Percentiles rank a stretch among this genome's conserved stretches.
phyloP scores from a whole-genome alignment of 2,888 invertebrate genomes.

The Ganaspis brasiliensis region DNA sequence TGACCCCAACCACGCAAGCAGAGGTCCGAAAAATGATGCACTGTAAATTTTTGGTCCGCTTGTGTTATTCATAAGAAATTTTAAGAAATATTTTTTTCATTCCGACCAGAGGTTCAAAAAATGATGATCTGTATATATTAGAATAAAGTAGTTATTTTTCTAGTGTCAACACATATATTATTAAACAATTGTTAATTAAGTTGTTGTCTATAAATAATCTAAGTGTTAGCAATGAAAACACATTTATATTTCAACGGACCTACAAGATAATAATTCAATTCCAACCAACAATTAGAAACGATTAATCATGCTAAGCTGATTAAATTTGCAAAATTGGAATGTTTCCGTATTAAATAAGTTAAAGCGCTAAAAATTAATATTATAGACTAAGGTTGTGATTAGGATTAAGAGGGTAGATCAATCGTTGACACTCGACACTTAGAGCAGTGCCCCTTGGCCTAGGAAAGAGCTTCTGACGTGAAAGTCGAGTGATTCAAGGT shows the following conservation, averaged over 20 bases:
- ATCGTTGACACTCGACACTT: background rate
- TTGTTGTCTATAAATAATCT: background rate
- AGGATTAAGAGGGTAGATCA: background rate
- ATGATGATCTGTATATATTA: too few relatives aligned
- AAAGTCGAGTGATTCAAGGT: conserved; percentile 40
- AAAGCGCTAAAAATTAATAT: background rate
- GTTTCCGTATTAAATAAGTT: background rate
- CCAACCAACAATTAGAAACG: conserved; percentile 2
- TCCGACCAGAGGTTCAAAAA: too few relatives aligned
- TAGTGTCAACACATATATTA: background rate
- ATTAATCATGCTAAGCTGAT: background rate
- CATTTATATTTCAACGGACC: background rate
- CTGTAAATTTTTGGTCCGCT: too few relatives aligned
- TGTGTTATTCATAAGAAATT: too few relatives aligned
- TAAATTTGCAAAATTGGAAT: background rate
- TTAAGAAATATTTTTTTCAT: too few relatives aligned
- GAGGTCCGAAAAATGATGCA: too few relatives aligned
- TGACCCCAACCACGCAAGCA: too few relatives aligned
- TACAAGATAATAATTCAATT: background rate
- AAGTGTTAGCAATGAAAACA: too few relatives aligned
- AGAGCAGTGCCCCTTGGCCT: conserved; percentile 7
- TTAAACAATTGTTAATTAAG: background rate
- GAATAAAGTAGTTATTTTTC: too few relatives aligned
- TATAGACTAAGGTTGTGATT: background rate
- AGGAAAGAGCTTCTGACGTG: conserved; percentile 35